Evolutionary conservation across 2,113 vertebrate genomes (phyloP), one percentile per base, ranked within the genome.

Genomic region (Origma solitaria): DNA sequence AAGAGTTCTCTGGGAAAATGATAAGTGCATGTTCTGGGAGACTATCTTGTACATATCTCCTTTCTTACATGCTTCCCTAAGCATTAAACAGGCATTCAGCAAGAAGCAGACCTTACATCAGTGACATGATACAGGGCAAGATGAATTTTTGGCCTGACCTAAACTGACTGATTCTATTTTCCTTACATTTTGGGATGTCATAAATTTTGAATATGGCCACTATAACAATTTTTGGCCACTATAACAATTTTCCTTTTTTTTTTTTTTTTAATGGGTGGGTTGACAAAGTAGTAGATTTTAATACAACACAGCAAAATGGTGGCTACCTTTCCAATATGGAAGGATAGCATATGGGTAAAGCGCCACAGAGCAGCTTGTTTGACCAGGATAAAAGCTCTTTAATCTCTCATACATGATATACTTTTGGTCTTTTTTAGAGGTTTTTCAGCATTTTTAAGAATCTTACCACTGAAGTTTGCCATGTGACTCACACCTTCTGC

Each of bases 21-120:
- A 3, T 19, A 58, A 50, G 1, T 53, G 3, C 31, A 11, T 5
- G 0, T 71, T 85, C 35, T 81, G 24, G 12, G n/a, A 23, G 9
- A n/a, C 7, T 24, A 53, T 57, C 14, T 25, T 31, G 4, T 50
- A 21, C 38, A 31, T 50, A 84, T 17, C 1, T 8, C 2, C 42
- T 38, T 40, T 69, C 65, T 53, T 45, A 35, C 11, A 31, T 31
- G 61, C 14, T 64, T 78, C 7, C 15, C 35, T 49, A 27, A 40
- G 38, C 19, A 38, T 62, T 62, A 24, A 70, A 21, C 1, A 53
- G 10, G 7, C 8, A 30, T 56, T 61, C 53, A 66, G 9, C 2
- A 27, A 16, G 7, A 6, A 73, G 70, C 6, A 69, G 10, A 25
- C 4, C 5, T 62, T 62, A 31, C 23, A 24, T 66, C 47, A 75